These are phyloP conservation scores for Bombyx mandarina DNA, from an alignment of 1,140 invertebrate species.

Conservation along the genomic window DNA sequence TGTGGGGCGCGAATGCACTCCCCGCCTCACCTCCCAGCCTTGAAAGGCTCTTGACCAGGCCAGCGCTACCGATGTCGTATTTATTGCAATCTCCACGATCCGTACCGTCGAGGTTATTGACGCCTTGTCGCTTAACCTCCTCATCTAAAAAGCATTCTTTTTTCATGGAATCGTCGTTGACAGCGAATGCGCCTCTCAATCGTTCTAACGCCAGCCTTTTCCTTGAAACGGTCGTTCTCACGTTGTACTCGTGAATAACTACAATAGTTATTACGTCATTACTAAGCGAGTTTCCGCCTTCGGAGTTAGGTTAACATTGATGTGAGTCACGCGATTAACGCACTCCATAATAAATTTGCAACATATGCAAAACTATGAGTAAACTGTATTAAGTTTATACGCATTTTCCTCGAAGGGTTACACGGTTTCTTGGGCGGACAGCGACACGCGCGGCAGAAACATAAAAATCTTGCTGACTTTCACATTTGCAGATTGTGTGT, in stretches of 20 bases:
- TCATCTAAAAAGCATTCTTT: slow-evolving; percentile 36
- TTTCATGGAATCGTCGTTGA: slow-evolving; percentile 43
- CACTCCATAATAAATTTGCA: slow-evolving; percentile 35
- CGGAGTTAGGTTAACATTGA: slow-evolving; percentile 54
- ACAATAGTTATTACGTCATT: slow-evolving; percentile 68
- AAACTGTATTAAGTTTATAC: slow-evolving; percentile 11
- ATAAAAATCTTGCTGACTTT: slow-evolving; percentile 18
- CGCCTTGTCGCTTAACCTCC: slow-evolving; percentile 34
- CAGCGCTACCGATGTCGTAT: slow-evolving; percentile 62
- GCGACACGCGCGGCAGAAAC: not conserved
- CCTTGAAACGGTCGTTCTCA: slow-evolving; percentile 60
- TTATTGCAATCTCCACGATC: slow-evolving; percentile 69
- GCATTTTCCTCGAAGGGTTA: slow-evolving; percentile 28
- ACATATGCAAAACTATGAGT: slow-evolving; percentile 1
- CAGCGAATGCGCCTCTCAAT: slow-evolving; percentile 23
- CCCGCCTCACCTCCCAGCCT: slow-evolving; percentile 64
- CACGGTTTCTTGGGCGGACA: not conserved
- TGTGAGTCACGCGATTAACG: slow-evolving; percentile 58
- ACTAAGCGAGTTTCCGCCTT: slow-evolving; percentile 61
- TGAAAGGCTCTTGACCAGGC: slow-evolving; percentile 70
- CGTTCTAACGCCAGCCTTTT: slow-evolving; percentile 42
- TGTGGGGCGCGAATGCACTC: slow-evolving; percentile 44
- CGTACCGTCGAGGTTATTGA: slow-evolving; percentile 68
- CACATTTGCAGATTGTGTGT: slow-evolving; percentile 35
- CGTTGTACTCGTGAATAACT: slow-evolving; percentile 56